Percentiles rank a stretch among this genome's conserved stretches.
These are phyloP conservation scores for Syngnathus typhle DNA, from an alignment of 2,113 vertebrate species.

Conservation along the genomic window DNA sequence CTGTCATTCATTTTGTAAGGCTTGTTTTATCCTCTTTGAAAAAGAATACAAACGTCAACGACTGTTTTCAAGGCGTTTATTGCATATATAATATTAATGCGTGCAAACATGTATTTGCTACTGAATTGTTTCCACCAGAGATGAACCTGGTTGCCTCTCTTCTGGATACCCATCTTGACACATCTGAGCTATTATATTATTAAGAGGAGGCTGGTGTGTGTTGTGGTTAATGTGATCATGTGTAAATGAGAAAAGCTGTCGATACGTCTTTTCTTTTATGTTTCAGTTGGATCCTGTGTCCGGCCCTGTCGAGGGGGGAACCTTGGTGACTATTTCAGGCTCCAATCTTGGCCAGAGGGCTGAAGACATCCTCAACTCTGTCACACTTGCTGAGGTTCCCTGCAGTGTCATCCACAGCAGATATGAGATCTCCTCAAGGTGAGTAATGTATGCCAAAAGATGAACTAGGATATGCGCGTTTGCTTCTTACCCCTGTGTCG, in stretches of 20 bases:
- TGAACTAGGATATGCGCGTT: not conserved
- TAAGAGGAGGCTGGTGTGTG: not conserved
- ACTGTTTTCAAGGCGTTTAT: not conserved
- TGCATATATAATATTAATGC: not conserved
- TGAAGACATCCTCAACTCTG: slow-evolving; percentile 83
- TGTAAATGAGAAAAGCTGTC: not conserved
- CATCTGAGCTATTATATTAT: not conserved
- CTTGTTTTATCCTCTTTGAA: not conserved
- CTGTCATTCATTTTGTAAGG: slow-evolving; percentile 84
- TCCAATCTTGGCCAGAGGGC: slow-evolving; percentile 93
- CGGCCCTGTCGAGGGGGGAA: slow-evolving; percentile 87
- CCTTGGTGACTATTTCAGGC: slow-evolving; percentile 86
- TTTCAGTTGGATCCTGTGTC: slow-evolving; percentile 84
- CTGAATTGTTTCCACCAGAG: not conserved
- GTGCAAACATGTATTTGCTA: not conserved
- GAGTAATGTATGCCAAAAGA: not conserved
- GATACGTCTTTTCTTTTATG: not conserved
- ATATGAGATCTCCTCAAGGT: slow-evolving; percentile 91
- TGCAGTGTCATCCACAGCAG: slow-evolving; percentile 80
- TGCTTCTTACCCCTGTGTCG: not conserved
- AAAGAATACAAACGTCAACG: not conserved
- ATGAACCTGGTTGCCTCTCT: not conserved
- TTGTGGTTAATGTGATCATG: not conserved
- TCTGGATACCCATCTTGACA: not conserved
- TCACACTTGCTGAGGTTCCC: slow-evolving; percentile 81